A percentile compares a stretch with the other conserved stretches of the same genome.
Conservation (phyloP, 2,797 vertebrate genomes). For the Lophius americanus region DNA sequence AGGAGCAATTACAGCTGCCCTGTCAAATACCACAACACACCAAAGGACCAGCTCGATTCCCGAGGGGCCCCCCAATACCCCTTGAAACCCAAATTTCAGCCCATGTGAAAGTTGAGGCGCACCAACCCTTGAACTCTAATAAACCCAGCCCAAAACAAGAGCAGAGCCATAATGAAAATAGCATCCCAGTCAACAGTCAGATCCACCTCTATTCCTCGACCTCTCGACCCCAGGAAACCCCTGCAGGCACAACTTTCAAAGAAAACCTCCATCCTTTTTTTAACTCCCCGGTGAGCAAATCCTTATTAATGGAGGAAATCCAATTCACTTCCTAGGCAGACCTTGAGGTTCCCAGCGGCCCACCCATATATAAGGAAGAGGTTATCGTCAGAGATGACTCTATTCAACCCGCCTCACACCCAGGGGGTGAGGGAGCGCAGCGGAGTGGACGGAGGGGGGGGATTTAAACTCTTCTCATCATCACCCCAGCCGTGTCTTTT, state of each 20-base stretch:
- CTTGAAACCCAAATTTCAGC: conserved; percentile 63
- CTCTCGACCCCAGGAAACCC: conserved; percentile 46
- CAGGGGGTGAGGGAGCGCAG: conserved; percentile 36
- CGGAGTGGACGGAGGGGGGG: conserved; percentile 12
- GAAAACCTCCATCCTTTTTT: conserved; percentile 57
- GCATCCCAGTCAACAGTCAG: conserved; percentile 50
- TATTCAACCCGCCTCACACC: conserved; percentile 54
- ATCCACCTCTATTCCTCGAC: conserved; percentile 50
- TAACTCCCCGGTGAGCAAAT: conserved; percentile 57
- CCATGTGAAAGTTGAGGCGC: conserved; percentile 60
- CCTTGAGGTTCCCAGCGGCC: conserved; percentile 50
- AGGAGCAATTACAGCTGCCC: conserved; percentile 78
- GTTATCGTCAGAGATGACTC: conserved; percentile 56
- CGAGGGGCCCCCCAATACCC: conserved; percentile 61
- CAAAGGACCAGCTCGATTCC: conserved; percentile 67
- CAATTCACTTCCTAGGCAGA: conserved; percentile 54
- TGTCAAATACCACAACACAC: conserved; percentile 75
- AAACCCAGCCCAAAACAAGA: conserved; percentile 49
- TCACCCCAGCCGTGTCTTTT: conserved; percentile 38
- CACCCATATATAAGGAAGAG: conserved; percentile 61
- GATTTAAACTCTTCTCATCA: conserved; percentile 57
- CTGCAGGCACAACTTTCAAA: conserved; percentile 52
- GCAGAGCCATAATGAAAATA: conserved; percentile 59
- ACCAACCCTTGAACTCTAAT: conserved; percentile 64
- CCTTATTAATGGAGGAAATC: conserved; percentile 63